Evolutionary conservation across 1,140 invertebrate species (phyloP).

Genomic region (Meloidogyne floridensis): DNA sequence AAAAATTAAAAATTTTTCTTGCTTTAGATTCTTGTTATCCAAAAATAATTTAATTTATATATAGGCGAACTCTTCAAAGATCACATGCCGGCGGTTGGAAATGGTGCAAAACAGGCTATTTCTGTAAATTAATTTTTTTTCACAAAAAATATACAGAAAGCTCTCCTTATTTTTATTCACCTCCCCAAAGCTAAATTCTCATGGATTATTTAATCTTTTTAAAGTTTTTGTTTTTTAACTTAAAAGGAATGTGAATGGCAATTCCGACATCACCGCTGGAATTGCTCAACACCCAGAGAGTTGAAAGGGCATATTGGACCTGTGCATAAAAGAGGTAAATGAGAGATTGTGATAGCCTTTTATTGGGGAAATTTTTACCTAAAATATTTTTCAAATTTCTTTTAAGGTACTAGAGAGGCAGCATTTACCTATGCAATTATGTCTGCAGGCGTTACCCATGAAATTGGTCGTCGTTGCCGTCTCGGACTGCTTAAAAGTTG

Average conservation of each 20-base stretch:
- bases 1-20: too few species aligned
- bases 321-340: constrained; percentile 58
- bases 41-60: not conserved
- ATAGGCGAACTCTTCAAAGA: constrained; percentile 59
- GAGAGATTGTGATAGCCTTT: not conserved
- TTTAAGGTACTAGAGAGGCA: constrained; percentile 57
- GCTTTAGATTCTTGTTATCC: too few species aligned
- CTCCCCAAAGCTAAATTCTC: not conserved
- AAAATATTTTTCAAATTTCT: not conserved
- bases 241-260: constrained; percentile 86
- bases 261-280: constrained; percentile 90
- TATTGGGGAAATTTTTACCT: too few species aligned
- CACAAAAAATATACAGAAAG: not conserved
- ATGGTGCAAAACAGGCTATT: constrained; percentile 59
- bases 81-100: constrained; percentile 65
- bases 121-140: constrained; percentile 42
- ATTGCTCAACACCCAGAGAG: constrained; percentile 72
- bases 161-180: not conserved
- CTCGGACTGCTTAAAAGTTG: constrained; percentile 74
- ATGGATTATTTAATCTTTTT: not conserved
- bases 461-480: constrained; percentile 76
- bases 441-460: constrained; percentile 76
- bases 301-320: constrained; percentile 57
- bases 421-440: constrained; percentile 79
- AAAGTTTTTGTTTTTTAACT: constrained; percentile 8